Evolutionary conservation across 2,113 vertebrate genomes (phyloP).

Genomic region (Sapayoa aenigma): DNA sequence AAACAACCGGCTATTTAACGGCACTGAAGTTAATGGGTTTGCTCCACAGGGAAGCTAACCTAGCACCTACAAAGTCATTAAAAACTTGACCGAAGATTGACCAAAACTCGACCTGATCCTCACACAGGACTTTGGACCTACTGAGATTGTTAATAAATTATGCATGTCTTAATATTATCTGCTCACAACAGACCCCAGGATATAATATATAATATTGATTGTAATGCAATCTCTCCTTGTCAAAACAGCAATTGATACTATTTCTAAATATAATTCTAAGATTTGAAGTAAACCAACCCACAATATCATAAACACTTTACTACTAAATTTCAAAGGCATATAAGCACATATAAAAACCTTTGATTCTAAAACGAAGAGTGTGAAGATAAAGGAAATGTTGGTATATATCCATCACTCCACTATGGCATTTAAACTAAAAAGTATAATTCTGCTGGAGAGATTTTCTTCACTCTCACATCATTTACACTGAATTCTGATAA

Average conservation of each 20-base stretch:
- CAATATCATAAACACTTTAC: background rate
- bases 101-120: background rate
- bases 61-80: background rate
- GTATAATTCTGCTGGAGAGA: background rate
- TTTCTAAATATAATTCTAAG: background rate
- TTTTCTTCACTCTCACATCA: background rate
- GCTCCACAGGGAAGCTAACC: background rate
- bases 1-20: background rate
- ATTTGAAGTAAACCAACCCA: background rate
- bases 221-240: background rate
- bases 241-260: background rate
- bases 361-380: background rate
- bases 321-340: background rate
- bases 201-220: slow-evolving; percentile 14
- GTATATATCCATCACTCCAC: background rate
- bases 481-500: background rate
- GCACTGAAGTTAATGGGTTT: background rate
- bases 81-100: background rate
- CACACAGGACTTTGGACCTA: background rate
- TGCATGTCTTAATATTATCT: background rate
- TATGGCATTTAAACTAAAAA: background rate
- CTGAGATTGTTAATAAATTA: background rate
- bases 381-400: background rate
- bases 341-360: background rate
- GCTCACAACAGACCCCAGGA: background rate